Base-by-base conservation (phyloP, 2,113 vertebrate species). In the Gallinago undulata region DNA sequence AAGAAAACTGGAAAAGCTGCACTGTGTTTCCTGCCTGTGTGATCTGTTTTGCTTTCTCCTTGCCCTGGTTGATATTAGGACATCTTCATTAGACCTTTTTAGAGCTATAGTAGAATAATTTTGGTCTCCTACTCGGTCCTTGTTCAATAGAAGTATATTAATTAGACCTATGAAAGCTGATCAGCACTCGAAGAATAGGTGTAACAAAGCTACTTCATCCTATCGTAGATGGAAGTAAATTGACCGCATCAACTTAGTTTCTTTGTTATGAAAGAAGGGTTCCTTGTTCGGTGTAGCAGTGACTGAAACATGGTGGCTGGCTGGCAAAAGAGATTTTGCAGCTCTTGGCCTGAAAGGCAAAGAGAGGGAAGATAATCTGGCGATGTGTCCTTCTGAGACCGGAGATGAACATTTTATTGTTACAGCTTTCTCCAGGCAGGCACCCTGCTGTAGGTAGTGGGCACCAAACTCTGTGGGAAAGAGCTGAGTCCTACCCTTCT, bases 391-490 rank as follows among this genome's bases (percentile, higher is more conserved):
- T 43, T 16, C 69, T 41, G 47, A 79, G 31, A 2, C 50, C 3
- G 2, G n/a, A 57, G 28, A 30, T 47, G 68, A n/a, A 30, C 10
- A 1, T 2, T 62, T 53, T 45, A 23, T 3, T 19, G 31, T 48
- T 7, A 1, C 2, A 50, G 6, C 39, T 47, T 33, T 27, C 43
- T 21, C 19, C 30, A 19, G 5, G 28, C n/a, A 30, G 57, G n/a
- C 13, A 23, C 14, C 15, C n/a, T 18, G 10, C 33, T 19, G 11
- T 22, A 9, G 1, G 1, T 11, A 17, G 21, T 16, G 35, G 19
- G 21, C 10, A 47, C 10, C 1, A 0, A 1, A 7, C 11, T 23
- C 28, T 37, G 4, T 0, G 0, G 33, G 22, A 9, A 19, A 30
- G 35, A 12, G 24, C 8, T 31, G 25, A 2, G 15, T 67, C 41